Evolutionary conservation across 2,113 vertebrate genomes (phyloP), one percentile per base, ranked within the genome.

Genomic region (Gallinago jamesoni): DNA sequence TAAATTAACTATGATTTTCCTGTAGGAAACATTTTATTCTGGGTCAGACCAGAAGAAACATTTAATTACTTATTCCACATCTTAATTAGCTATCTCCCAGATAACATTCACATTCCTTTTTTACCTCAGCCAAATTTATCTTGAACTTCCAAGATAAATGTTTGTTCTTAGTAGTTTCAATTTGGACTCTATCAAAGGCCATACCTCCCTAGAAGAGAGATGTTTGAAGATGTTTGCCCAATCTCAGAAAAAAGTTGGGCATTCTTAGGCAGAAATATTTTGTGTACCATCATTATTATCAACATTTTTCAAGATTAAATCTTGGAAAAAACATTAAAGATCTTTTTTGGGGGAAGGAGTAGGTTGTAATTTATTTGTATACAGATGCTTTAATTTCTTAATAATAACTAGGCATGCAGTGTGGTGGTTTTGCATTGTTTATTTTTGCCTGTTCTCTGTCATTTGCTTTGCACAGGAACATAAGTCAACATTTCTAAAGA

Each of bases 311-410:
- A 67, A 81, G 7, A 76, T 41, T 60, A 73, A 69, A 35, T 67
- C 24, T 43, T 0, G 1, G 33, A 37, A 74, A 74, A 78, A 78
- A 35, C 1, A 1, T 48, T 78, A 19, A 84, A 53, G 3, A 3
- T 21, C 1, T 43, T 48, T 66, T 48, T 28, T 1, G 0, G 3
- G 3, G 3, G 3, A 12, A 68, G 8, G 3, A 45, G 9, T 25
- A 59, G 7, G 1, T 55, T 83, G 4, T 9, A 59, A 52, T 48
- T 89, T 74, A 33, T 14, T 16, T 56, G 10, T 22, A 62, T 45
- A 37, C 22, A 64, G 3, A 4, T 62, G 11, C 2, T 30, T 43
- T 56, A 37, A 79, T 0, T 52, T 84, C 10, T 45, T 41, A 48
- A 60, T 25, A 73, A 50, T 11, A 62, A 21, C 22, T 56, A 73